These are phyloP conservation scores for Belonocnema kinseyi DNA, from an alignment of 1,140 invertebrate species.

Conservation along the genomic window DNA sequence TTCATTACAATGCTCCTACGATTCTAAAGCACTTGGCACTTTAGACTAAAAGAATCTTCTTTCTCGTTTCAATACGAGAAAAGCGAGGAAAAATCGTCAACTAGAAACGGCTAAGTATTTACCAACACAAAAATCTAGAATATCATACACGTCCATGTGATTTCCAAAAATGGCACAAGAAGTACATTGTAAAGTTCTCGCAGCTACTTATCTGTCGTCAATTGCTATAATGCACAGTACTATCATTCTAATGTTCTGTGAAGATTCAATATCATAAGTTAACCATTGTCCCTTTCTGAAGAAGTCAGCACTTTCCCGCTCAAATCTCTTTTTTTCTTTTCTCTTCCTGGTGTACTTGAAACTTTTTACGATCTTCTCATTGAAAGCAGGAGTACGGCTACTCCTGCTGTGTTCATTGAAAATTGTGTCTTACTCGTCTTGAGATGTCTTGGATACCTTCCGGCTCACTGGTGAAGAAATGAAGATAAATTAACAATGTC, in stretches of 20 bases:
- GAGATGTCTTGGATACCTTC: not conserved
- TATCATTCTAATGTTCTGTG: too few relatives aligned
- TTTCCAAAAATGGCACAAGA: too few relatives aligned
- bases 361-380: conserved; percentile 64
- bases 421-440: conserved; percentile 29
- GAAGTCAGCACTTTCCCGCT: not conserved
- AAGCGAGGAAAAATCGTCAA: not conserved
- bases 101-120: not conserved
- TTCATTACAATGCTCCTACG: not conserved
- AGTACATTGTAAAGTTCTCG: too few relatives aligned
- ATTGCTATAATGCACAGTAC: too few relatives aligned
- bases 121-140: not conserved
- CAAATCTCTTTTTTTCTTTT: conserved; percentile 38
- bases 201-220: not conserved
- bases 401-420: conserved; percentile 56
- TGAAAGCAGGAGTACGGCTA: conserved; percentile 56
- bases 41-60: not conserved
- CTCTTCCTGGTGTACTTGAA: conserved; percentile 57
- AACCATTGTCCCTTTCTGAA: not conserved
- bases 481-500: not conserved
- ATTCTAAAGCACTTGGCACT: conserved; percentile 22
- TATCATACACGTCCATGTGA: not conserved
- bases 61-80: not conserved
- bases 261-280: not conserved
- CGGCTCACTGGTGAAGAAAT: conserved; percentile 11